A percentile compares a stretch with the other conserved stretches of the same genome.
phyloP scores from a whole-genome alignment of 2,888 invertebrate genomes.

The Drosophila eohydei region DNA sequence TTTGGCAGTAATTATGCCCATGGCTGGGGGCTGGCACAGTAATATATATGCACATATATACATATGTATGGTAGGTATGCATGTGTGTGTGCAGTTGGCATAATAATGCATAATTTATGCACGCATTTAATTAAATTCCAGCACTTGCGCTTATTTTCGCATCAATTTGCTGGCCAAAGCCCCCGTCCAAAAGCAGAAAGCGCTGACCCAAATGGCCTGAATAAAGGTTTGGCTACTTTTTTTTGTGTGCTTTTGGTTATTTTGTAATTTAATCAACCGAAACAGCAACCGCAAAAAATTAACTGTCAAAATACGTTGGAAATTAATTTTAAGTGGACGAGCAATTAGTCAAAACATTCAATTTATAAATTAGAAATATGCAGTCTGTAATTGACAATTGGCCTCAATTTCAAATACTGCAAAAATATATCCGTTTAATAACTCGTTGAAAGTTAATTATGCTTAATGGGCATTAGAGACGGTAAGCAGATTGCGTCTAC shows the following conservation, averaged over 20 bases:
- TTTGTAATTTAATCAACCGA: slow-evolving; percentile 54
- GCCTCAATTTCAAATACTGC: slow-evolving; percentile 2
- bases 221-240: slow-evolving; percentile 32
- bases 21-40: slow-evolving; percentile 18
- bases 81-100: slow-evolving; percentile 47
- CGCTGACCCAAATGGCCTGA: slow-evolving; percentile 59
- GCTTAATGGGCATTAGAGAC: slow-evolving; percentile 46
- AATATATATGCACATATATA: background rate
- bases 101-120: slow-evolving; percentile 77
- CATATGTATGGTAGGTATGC: slow-evolving; percentile 5
- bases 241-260: background rate
- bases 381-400: slow-evolving; percentile 34
- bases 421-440: slow-evolving; percentile 18
- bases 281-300: slow-evolving; percentile 45
- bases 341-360: slow-evolving; percentile 60
- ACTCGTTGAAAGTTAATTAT: slow-evolving; percentile 62
- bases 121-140: slow-evolving; percentile 80
- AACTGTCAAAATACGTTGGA: slow-evolving; percentile 55
- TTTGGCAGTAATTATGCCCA: slow-evolving; percentile 72
- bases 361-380: slow-evolving; percentile 32
- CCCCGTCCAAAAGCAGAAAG: background rate
- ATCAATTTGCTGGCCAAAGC: slow-evolving; percentile 29
- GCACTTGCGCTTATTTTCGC: slow-evolving; percentile 56
- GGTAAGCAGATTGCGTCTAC: slow-evolving; percentile 39
- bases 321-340: slow-evolving; percentile 43